Conservation (phyloP, 1,140 invertebrate species). For the Polypedilum vanderplanki region DNA sequence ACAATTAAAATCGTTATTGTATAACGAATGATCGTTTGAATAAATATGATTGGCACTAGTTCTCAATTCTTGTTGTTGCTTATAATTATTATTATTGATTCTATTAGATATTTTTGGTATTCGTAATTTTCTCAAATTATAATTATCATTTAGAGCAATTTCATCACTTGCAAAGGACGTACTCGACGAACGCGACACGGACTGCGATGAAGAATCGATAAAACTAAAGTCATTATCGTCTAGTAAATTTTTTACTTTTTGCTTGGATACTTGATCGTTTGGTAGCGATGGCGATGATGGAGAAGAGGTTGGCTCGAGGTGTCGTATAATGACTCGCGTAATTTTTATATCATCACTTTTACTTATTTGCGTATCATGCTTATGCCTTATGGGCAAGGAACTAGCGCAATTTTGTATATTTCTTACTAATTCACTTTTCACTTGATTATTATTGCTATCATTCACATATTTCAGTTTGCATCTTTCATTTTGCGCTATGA, state of each 20-base stretch:
- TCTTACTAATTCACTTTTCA: not conserved
- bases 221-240: constrained; percentile 25
- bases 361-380: not conserved
- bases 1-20: not conserved
- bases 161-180: constrained; percentile 9
- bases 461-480: constrained; percentile 17
- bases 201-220: constrained; percentile 19
- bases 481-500: not conserved
- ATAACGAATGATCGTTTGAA: not conserved
- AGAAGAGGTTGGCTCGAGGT: not conserved
- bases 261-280: not conserved
- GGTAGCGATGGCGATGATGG: not conserved
- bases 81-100: not conserved
- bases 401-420: constrained; percentile 6
- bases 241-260: not conserved
- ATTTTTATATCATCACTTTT: constrained; percentile 13
- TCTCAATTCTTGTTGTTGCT: not conserved
- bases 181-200: constrained; percentile 6
- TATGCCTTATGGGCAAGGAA: not conserved
- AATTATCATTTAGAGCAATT: not conserved
- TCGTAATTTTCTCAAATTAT: not conserved
- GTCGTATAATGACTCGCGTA: not conserved
- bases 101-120: constrained; percentile 27
- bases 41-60: constrained; percentile 2
- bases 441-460: constrained; percentile 8